A percentile compares a stretch with the other conserved stretches of the same genome.
Conservation (phyloP, 2,797 vertebrate genomes). For the Bradypus variegatus region DNA sequence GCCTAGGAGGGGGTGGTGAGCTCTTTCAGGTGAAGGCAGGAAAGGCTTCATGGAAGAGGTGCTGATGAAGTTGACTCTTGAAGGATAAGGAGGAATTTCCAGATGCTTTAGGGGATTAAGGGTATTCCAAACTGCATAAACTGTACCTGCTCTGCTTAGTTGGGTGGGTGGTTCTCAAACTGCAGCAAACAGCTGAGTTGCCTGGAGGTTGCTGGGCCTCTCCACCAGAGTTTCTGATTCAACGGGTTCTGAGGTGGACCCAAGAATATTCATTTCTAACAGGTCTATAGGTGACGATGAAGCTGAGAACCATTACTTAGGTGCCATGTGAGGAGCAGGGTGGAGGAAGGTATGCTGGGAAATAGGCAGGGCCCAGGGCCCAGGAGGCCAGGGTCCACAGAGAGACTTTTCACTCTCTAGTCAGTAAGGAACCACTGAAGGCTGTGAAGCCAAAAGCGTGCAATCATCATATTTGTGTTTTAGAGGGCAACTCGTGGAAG, state of each 20-base stretch:
- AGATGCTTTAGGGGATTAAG: neutral
- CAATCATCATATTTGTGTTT: neutral
- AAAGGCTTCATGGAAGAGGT: constrained; percentile 1
- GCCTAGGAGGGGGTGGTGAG: neutral
- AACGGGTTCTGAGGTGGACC: neutral
- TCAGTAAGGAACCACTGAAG: neutral
- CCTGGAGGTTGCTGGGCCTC: neutral
- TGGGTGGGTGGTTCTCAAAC: neutral
- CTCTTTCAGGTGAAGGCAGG: neutral
- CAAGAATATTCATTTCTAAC: neutral
- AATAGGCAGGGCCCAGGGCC: neutral
- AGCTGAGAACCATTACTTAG: neutral
- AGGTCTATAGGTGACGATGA: neutral
- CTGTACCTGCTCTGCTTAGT: neutral
- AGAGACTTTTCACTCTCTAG: neutral
- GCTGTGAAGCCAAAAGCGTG: neutral
- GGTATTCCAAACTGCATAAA: neutral
- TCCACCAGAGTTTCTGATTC: neutral
- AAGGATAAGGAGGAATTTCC: neutral
- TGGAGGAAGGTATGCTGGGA: neutral
- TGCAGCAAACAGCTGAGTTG: neutral
- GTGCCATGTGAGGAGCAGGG: neutral
- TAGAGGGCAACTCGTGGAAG: neutral
- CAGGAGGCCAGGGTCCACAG: neutral
- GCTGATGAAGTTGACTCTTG: neutral